These are phyloP conservation scores for Habropoda laboriosa DNA, from an alignment of 1,140 invertebrate genomes.

Conservation along the genomic window DNA sequence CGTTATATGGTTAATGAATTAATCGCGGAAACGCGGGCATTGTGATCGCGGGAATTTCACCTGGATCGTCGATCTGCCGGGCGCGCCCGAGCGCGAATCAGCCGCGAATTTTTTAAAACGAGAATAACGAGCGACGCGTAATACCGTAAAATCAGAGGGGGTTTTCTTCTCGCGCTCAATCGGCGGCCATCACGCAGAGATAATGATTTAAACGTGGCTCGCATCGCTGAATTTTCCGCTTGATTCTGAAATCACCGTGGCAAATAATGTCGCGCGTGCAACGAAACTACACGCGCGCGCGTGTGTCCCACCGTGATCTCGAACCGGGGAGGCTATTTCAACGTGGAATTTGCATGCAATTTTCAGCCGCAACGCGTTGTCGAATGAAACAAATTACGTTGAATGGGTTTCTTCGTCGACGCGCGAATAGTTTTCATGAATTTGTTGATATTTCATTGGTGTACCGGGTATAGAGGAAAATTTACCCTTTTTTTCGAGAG, in stretches of 20 bases:
- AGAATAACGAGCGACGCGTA: background rate
- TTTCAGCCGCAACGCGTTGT: background rate
- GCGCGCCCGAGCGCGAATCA: background rate
- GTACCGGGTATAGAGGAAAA: too few species aligned
- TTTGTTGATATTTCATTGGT: background rate
- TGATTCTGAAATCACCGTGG: background rate
- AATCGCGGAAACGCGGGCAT: constrained; percentile 11
- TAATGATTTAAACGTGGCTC: constrained; percentile 18
- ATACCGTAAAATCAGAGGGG: background rate
- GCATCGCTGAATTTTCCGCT: constrained; percentile 4
- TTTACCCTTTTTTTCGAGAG: too few species aligned
- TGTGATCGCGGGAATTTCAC: background rate
- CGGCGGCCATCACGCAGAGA: background rate
- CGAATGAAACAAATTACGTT: constrained; percentile 1
- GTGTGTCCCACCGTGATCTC: background rate
- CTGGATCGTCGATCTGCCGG: background rate
- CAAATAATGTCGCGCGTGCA: background rate
- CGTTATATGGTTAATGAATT: constrained; percentile 32
- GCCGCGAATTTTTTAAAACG: background rate
- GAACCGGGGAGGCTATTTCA: background rate
- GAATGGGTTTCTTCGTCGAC: background rate
- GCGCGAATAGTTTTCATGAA: background rate
- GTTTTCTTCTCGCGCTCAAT: background rate
- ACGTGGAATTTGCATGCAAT: background rate
- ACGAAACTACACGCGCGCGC: background rate